Conservation (phyloP, 2,113 vertebrate species). For the Thalassarche chlororhynchos region DNA sequence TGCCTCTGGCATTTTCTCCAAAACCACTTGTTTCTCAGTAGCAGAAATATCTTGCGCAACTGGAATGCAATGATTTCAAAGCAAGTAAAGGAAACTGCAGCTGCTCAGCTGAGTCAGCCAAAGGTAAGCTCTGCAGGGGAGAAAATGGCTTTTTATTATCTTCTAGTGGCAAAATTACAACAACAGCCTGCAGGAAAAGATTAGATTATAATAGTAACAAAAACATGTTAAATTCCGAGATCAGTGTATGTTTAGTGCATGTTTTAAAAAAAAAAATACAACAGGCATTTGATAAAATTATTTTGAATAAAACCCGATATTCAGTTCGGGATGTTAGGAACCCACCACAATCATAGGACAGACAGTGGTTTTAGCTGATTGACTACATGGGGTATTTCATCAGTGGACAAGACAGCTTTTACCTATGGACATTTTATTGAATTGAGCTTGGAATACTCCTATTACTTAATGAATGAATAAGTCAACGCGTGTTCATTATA, state of each 20-base stretch:
- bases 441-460: neutral
- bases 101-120: conserved; percentile 65
- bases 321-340: neutral
- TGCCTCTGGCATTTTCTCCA: conserved; percentile 31
- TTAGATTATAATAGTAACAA: conserved; percentile 48
- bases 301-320: neutral
- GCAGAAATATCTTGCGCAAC: conserved; percentile 28
- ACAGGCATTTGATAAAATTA: neutral
- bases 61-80: conserved; percentile 49
- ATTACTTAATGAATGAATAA: neutral
- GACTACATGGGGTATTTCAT: neutral
- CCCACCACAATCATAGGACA: neutral
- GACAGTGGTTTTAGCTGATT: neutral
- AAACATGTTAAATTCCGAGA: conserved; percentile 51
- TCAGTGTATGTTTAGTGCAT: neutral
- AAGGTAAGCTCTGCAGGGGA: conserved; percentile 62
- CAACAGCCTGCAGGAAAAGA: conserved; percentile 46
- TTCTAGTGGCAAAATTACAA: conserved; percentile 56
- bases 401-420: neutral
- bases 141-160: conserved; percentile 58
- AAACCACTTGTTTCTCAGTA: conserved; percentile 32
- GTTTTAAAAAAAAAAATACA: neutral
- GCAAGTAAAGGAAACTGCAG: conserved; percentile 49
- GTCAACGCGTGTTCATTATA: neutral
- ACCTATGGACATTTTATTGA: neutral